phyloP scores from a whole-genome alignment of 2,797 vertebrate genomes.

The Ambastaia sidthimunki region DNA sequence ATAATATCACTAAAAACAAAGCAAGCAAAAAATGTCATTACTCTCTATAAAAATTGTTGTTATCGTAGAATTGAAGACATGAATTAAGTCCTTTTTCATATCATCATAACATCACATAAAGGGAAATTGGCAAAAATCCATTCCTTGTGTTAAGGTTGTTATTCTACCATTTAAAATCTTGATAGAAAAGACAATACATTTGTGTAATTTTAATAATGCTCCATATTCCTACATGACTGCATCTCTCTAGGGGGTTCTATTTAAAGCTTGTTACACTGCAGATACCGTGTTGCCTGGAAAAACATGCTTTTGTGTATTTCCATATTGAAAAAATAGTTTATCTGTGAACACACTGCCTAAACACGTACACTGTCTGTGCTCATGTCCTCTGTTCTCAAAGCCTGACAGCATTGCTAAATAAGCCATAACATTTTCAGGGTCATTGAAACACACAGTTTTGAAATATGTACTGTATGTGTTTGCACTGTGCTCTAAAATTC shows the following conservation, averaged over 20 bases:
- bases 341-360: constrained; percentile 11
- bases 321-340: constrained; percentile 44
- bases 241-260: constrained; percentile 28
- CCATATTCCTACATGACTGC: background rate
- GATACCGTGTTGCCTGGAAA: constrained; percentile 26
- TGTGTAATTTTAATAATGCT: constrained; percentile 13
- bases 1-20: constrained; percentile 1
- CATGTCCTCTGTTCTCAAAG: constrained; percentile 2
- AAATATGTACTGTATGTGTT: background rate
- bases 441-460: background rate
- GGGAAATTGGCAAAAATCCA: background rate
- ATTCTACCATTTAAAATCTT: constrained; percentile 7
- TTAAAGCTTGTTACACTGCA: background rate
- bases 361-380: constrained; percentile 2
- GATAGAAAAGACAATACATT: constrained; percentile 7
- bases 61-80: background rate
- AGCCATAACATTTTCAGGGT: constrained; percentile 25
- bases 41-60: background rate
- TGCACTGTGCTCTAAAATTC: background rate
- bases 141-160: background rate
- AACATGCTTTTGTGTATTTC: constrained; percentile 29
- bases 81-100: background rate
- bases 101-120: background rate
- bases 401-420: constrained; percentile 11
- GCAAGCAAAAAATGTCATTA: constrained; percentile 9